Evolutionary conservation across 2,797 vertebrate species (phyloP), one percentile per base, ranked within the genome.

Genomic region (Phoeniculus purpureus): DNA sequence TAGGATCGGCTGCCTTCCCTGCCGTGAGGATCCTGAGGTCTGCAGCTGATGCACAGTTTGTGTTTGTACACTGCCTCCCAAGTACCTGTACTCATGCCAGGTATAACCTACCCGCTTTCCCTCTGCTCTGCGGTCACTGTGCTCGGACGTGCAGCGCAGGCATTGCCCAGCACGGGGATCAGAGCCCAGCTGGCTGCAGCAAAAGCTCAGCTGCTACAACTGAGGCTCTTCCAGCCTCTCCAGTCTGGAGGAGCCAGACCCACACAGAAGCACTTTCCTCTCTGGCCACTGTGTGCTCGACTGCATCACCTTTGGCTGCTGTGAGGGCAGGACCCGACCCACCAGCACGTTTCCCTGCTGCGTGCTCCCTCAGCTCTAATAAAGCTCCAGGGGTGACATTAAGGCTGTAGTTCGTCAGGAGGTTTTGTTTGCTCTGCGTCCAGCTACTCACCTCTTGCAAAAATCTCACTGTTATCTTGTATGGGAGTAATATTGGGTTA

Each of bases 401-500:
- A 83, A 34, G 45, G 55, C 79, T 85, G 74, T 5, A 7, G 18
- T 58, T 59, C 72, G 72, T 70, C 84, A 78, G 87, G 52, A 86
- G 82, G 43, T 87, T 85, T 48, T 78, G 89, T 54, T 62, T 34
- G 29, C 82, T 61, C 82, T 68, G 59, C 89, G 81, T 59, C 66
- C 85, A 27, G 51, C 80, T 89, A 92, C 88, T 94, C 92, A 92
- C 66, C 70, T 93, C 73, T 50, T 47, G 56, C 47, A 58, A 81
- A 76, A 87, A 43, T 16, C 91, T 62, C 40, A 1, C 47, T 31
- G 73, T 81, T 87, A 85, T 84, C 92, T 83, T 43, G 29, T 47
- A 37, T 54, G 64, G 82, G 64, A 79, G 82, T 79, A 76, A 91
- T 89, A 94, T 83, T 76, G 84, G 81, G 93, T 85, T 93, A 96